Conservation (phyloP, 1,140 invertebrate genomes). For the Drosophila lini region DNA sequence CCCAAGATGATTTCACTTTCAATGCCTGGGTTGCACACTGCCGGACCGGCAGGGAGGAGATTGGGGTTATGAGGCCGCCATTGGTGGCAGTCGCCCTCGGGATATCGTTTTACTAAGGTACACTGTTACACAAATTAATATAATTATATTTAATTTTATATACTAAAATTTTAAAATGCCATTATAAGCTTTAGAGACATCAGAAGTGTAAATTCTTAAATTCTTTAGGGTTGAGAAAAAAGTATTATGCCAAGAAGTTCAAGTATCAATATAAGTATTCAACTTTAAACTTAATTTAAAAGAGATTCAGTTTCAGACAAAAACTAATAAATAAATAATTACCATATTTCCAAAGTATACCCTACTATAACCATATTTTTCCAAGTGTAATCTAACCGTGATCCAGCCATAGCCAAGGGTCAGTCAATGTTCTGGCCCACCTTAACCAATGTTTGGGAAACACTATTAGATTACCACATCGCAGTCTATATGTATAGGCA, state of each 20-base stretch:
- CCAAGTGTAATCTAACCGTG: conserved; percentile 16
- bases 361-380: neutral
- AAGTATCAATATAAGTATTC: too few relatives aligned
- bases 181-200: too few relatives aligned
- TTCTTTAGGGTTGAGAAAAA: too few relatives aligned
- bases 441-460: conserved; percentile 38
- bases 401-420: conserved; percentile 51
- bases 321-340: too few relatives aligned
- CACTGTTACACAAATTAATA: neutral
- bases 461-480: conserved; percentile 70
- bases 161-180: too few relatives aligned
- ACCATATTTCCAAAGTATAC: neutral
- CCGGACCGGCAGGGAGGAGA: conserved; percentile 27
- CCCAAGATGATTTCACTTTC: conserved; percentile 71
- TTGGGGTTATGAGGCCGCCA: conserved; percentile 64
- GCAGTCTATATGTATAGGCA: conserved; percentile 19
- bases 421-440: conserved; percentile 43
- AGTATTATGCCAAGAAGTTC: too few relatives aligned
- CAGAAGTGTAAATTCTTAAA: too few relatives aligned
- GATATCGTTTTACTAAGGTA: conserved; percentile 60
- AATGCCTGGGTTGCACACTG: conserved; percentile 63
- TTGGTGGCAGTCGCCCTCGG: conserved; percentile 20
- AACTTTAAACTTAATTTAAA: too few relatives aligned
- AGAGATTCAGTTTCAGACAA: too few relatives aligned
- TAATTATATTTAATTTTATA: too few relatives aligned